Evolutionary conservation across 2,888 invertebrate genomes (phyloP), one percentile per base, ranked within the genome.

Genomic region (Caenorhabditis wallacei): DNA sequence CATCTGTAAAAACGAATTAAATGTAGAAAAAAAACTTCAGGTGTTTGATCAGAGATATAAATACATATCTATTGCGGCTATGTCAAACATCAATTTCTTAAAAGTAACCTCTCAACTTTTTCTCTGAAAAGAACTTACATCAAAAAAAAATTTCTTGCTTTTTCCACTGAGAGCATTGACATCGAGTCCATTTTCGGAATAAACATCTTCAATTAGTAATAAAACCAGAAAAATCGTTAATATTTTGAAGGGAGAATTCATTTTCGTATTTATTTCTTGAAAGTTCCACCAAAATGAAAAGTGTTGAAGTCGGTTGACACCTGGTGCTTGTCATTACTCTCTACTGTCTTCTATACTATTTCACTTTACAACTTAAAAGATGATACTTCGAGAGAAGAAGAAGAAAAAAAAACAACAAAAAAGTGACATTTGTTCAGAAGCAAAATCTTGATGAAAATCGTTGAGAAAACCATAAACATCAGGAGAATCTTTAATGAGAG

Each of bases 121-220:
- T 46, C 22, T 20, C 53, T 10, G 13, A 10, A 30, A 22, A 37
- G 20, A 37, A 69, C 72, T 82, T 24, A 85, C 85, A 59, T 86
- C 85, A 40, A 84, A 75, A 70, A 85, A 85, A 68, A 84, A 86
- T 51, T 85, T 84, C 57, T 85, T 85, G 53, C 84, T 80, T 11
- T 76, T 72, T 35, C 82, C 84, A 7, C 75, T 74, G 30, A 86
- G 80, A n/a, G 81, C 53, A 35, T 72, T 76, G 22, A 85, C 78
- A 69, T 86, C 80, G 5, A 86, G 46, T n/a, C 84, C 86, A 56
- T 70, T 72, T n/a, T 72, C 80, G 24, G 59, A 59, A 1, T 43
- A 18, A n/a, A 46, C 53, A 2, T 30, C 48, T 1, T 64, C 61
- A 35, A 59, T 30, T 13, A 57, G 40, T 1, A 74, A 8, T 11